phyloP scores from a whole-genome alignment of 2,113 vertebrate species.

The Python bivittatus region DNA sequence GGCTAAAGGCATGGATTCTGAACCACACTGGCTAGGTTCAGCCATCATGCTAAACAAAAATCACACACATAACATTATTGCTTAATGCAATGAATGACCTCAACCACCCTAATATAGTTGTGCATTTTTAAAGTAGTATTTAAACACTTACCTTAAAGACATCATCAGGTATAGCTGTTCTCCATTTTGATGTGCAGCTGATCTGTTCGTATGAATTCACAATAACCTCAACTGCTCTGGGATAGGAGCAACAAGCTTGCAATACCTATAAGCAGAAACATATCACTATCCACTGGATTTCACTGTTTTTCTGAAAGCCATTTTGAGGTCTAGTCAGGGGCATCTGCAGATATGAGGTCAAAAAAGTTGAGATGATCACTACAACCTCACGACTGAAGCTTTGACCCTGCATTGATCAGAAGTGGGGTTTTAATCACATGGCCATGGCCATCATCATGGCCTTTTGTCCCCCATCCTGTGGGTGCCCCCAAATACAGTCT shows the following conservation, averaged over 20 bases:
- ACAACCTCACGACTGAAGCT: neutral
- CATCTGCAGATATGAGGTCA: neutral
- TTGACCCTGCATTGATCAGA: neutral
- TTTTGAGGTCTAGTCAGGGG: neutral
- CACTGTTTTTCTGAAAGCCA: neutral
- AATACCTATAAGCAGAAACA: slow-evolving; percentile 79
- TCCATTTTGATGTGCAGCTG: slow-evolving; percentile 85
- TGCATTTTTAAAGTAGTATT: neutral
- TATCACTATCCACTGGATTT: neutral
- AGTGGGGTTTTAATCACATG: neutral
- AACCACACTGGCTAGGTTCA: neutral
- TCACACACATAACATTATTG: neutral
- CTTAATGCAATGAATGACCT: neutral
- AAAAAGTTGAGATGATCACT: neutral
- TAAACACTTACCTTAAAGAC: slow-evolving; percentile 81
- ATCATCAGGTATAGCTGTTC: slow-evolving; percentile 82
- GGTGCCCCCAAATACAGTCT: neutral
- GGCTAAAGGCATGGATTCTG: neutral
- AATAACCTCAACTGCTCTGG: slow-evolving; percentile 85
- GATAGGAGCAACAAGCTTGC: slow-evolving; percentile 83
- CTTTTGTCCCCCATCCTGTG: neutral
- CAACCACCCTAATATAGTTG: neutral
- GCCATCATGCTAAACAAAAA: neutral
- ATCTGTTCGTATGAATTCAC: slow-evolving; percentile 88
- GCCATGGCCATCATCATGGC: neutral